phyloP scores from a whole-genome alignment of 2,888 invertebrate genomes.

The Pandemis heparana region DNA sequence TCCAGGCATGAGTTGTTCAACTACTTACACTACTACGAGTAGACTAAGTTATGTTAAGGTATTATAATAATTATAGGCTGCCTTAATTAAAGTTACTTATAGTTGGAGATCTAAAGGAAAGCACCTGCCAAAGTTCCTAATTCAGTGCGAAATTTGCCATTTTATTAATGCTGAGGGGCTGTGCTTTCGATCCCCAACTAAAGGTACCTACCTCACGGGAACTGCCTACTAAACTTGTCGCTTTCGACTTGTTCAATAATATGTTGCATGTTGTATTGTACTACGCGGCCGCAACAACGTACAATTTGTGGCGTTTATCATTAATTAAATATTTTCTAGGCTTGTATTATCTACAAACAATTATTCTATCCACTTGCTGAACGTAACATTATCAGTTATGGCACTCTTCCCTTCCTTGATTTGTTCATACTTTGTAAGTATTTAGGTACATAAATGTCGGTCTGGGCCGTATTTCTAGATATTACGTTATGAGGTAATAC shows the following conservation, averaged over 20 bases:
- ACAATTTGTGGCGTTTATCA: constrained; percentile 6
- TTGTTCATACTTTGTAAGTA: not conserved
- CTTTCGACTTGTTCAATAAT: constrained; percentile 23
- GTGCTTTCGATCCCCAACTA: not conserved
- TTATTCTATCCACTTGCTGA: constrained; percentile 13
- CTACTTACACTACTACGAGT: constrained; percentile 15
- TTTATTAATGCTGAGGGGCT: not conserved
- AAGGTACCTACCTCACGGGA: not conserved
- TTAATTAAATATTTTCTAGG: constrained; percentile 10
- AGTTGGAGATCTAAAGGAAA: not conserved
- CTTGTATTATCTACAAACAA: constrained; percentile 14
- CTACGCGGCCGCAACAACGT: constrained; percentile 19
- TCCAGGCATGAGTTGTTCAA: constrained; percentile 19
- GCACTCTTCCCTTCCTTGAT: constrained; percentile 16
- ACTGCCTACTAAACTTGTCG: constrained; percentile 23
- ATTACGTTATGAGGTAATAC: not conserved
- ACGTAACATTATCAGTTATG: constrained; percentile 22
- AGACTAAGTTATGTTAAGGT: constrained; percentile 17
- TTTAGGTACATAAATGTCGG: not conserved
- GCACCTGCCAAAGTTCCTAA: not conserved
- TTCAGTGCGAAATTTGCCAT: not conserved
- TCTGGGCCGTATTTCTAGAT: not conserved
- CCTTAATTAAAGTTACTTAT: constrained; percentile 18
- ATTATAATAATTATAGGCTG: constrained; percentile 11
- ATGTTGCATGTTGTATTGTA: constrained; percentile 6